phyloP scores from a whole-genome alignment of 1,140 invertebrate species.

The Dryas iulia region DNA sequence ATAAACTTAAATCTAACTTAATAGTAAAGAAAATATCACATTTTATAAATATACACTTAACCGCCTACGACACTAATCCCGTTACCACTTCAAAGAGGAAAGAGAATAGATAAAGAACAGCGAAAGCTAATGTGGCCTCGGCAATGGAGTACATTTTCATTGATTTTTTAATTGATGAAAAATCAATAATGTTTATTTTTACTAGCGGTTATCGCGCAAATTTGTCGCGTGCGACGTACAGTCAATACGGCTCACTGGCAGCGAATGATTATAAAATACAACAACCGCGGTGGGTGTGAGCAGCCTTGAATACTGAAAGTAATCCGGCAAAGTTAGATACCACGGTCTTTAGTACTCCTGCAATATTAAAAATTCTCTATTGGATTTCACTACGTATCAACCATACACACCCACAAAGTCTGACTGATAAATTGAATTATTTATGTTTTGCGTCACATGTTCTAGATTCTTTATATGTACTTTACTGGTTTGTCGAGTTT shows the following conservation, averaged over 20 bases:
- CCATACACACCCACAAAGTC: constrained; percentile 42
- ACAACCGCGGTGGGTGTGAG: constrained; percentile 37
- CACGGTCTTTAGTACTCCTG: constrained; percentile 7
- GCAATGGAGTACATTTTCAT: constrained; percentile 73
- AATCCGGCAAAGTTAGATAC: constrained; percentile 40
- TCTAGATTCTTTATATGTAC: constrained; percentile 14
- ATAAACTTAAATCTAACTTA: constrained; percentile 50
- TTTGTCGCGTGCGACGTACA: constrained; percentile 44
- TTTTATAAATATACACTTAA: constrained; percentile 34
- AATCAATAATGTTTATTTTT: constrained; percentile 30
- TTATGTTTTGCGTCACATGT: constrained; percentile 29
- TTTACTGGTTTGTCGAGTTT: background rate
- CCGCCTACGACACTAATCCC: constrained; percentile 59
- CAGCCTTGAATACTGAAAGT: constrained; percentile 48
- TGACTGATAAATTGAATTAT: constrained; percentile 40
- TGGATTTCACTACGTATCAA: constrained; percentile 31
- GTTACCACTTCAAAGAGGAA: constrained; percentile 73
- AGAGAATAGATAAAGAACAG: constrained; percentile 70
- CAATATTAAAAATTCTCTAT: constrained; percentile 15
- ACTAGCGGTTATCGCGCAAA: constrained; percentile 24
- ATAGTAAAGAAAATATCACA: constrained; percentile 40
- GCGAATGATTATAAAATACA: constrained; percentile 55
- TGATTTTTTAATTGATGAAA: constrained; percentile 42
- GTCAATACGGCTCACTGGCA: constrained; percentile 46
- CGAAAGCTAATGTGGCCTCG: constrained; percentile 68